Evolutionary conservation across 2,113 vertebrate genomes (phyloP).

Genomic region (Campylomormyrus numenius): DNA sequence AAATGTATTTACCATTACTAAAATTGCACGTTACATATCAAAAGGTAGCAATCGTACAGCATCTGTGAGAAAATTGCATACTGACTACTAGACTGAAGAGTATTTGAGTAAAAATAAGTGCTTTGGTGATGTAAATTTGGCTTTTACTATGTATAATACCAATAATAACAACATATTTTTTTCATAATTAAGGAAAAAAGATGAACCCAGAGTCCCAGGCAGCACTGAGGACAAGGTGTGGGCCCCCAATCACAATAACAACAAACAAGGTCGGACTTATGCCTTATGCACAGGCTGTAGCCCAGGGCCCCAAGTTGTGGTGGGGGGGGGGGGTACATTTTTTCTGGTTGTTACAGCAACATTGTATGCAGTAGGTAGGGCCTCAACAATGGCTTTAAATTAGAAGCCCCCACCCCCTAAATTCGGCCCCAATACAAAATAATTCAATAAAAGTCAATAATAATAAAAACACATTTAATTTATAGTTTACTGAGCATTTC

Average conservation of each 20-base stretch:
- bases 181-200: neutral
- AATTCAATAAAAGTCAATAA: neutral
- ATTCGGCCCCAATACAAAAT: neutral
- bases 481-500: neutral
- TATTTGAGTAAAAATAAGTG: neutral
- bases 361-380: neutral
- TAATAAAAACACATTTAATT: neutral
- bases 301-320: no score
- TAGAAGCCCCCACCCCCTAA: neutral
- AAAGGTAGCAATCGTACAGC: neutral
- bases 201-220: neutral
- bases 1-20: neutral
- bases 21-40: neutral
- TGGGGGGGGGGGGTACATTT: neutral
- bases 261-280: neutral
- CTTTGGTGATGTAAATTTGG: neutral
- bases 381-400: neutral
- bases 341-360: neutral
- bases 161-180: neutral
- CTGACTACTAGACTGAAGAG: neutral
- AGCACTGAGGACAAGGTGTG: neutral
- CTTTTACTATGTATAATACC: neutral
- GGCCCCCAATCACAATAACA: neutral
- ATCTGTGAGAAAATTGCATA: neutral
- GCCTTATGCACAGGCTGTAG: neutral